phyloP scores from a whole-genome alignment of 2,888 invertebrate genomes.

The Dryadula phaetusa region DNA sequence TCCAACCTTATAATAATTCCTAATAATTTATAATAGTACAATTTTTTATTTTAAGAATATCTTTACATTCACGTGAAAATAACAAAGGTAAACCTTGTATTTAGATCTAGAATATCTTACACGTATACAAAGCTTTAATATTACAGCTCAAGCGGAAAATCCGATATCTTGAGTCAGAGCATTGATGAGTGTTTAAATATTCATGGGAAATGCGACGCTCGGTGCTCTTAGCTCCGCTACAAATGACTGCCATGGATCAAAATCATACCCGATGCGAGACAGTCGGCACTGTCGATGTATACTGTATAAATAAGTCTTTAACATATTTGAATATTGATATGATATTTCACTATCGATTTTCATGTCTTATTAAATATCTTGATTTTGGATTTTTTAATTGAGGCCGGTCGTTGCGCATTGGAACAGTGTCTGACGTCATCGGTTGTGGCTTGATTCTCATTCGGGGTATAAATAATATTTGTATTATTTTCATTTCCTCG shows the following conservation, averaged over 20 bases:
- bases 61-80: no score
- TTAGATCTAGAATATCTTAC: conserved; percentile 29
- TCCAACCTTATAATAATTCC: no score
- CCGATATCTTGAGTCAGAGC: conserved; percentile 76
- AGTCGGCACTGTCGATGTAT: conserved; percentile 42
- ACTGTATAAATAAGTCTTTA: conserved; percentile 42
- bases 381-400: background rate
- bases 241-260: conserved; percentile 68
- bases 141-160: conserved; percentile 72
- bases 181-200: conserved; percentile 79
- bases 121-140: conserved; percentile 56
- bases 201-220: conserved; percentile 63
- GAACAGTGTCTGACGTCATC: no score
- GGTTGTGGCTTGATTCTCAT: no score
- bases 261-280: conserved; percentile 36
- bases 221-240: conserved; percentile 55
- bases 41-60: no score
- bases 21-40: no score
- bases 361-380: conserved; percentile 36
- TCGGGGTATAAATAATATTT: no score
- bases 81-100: background rate
- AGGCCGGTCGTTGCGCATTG: no score
- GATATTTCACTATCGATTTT: conserved; percentile 35
- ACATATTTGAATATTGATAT: conserved; percentile 41
- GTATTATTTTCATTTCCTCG: no score